Percentiles rank a stretch among this genome's conserved stretches.
These are phyloP conservation scores for Melanchra persicariae DNA, from an alignment of 2,888 invertebrate species.

Conservation along the genomic window DNA sequence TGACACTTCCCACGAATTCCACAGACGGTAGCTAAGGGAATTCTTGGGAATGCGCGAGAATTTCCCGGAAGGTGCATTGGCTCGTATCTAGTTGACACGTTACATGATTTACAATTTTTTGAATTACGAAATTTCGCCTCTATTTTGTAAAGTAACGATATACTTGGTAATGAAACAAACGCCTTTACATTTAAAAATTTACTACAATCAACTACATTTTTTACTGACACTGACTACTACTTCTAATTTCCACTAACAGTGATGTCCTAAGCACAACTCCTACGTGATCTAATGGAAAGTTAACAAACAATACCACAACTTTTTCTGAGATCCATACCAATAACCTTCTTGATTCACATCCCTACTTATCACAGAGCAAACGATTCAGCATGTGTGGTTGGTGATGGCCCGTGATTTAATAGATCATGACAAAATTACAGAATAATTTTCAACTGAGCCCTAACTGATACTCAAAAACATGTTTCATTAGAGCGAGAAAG, in stretches of 20 bases:
- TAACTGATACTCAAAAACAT: too few species aligned
- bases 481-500: too few species aligned
- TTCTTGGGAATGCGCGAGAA: too few species aligned
- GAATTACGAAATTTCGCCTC: too few species aligned
- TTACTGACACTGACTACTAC: neutral
- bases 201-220: neutral
- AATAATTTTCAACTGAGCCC: too few species aligned
- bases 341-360: slow-evolving; percentile 28
- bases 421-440: too few species aligned
- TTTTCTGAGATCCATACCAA: slow-evolving; percentile 57
- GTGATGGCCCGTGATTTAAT: slow-evolving; percentile 11
- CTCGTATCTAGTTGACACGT: too few species aligned
- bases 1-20: too few species aligned
- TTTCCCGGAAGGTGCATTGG: too few species aligned
- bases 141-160: too few species aligned
- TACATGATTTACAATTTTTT: too few species aligned
- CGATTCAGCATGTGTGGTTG: neutral
- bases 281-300: slow-evolving; percentile 32
- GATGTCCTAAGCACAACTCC: neutral
- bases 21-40: too few species aligned
- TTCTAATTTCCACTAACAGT: slow-evolving; percentile 30
- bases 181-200: neutral
- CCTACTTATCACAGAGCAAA: slow-evolving; percentile 61
- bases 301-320: slow-evolving; percentile 22
- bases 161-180: slow-evolving; percentile 3